Evolutionary conservation across 2,888 invertebrate species (phyloP).

Genomic region (Meteorus colon): DNA sequence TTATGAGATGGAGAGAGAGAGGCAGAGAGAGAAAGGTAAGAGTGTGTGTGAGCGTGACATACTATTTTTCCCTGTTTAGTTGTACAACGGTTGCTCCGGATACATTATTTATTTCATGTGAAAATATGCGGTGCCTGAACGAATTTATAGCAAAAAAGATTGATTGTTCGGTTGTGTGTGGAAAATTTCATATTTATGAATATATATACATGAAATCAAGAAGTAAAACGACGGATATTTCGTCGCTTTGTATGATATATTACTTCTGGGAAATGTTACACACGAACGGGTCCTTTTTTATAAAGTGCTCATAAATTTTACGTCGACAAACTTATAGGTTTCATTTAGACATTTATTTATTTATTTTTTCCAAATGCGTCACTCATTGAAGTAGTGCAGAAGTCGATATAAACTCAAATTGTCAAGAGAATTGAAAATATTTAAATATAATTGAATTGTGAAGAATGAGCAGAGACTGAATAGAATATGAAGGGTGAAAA

Average conservation of each 20-base stretch:
- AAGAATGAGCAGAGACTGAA: not conserved
- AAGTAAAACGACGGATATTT: constrained; percentile 1
- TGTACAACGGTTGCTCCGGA: constrained; percentile 39
- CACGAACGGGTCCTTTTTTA: constrained; percentile 10
- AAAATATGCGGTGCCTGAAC: constrained; percentile 45
- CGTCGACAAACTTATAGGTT: constrained; percentile 14
- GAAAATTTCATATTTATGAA: not conserved
- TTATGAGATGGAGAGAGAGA: no score
- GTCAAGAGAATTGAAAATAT: not conserved
- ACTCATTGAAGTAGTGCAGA: not conserved
- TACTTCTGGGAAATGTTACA: constrained; percentile 30
- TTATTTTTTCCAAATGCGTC: not conserved
- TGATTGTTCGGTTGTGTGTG: constrained; percentile 50
- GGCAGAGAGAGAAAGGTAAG: no score
- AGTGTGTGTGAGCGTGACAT: not conserved
- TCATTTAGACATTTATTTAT: not conserved
- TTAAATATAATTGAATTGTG: not conserved
- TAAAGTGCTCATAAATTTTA: constrained; percentile 32
- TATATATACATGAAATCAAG: constrained; percentile 10
- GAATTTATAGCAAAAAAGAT: constrained; percentile 55
- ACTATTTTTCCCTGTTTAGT: constrained; percentile 8
- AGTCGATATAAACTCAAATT: not conserved
- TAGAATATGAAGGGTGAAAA: not conserved
- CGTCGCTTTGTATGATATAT: constrained; percentile 17
- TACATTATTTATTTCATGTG: constrained; percentile 50